Base-by-base conservation (phyloP, 2,888 invertebrate species). In the Melieria picta region DNA sequence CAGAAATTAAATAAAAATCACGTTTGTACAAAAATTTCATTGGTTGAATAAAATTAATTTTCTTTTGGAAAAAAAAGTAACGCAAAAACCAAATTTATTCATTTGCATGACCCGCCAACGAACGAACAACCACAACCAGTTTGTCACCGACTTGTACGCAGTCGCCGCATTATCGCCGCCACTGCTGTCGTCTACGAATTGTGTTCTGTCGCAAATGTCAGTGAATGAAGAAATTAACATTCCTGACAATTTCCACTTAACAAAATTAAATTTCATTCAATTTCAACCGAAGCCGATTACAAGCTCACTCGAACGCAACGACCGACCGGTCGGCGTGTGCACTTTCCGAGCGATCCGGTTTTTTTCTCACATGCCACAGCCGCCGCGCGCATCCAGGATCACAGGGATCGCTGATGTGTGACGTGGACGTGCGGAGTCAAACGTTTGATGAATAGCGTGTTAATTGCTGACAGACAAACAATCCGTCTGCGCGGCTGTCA, bases 401-500 rank as follows among this genome's bases (percentile, higher is more conserved):
- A 4, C 65, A 71, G 72, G 61, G 70, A 74, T 67, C 75, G 65
- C 56, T 75, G 71, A 75, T 76, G 72, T 76, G 75, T 74, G 74
- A 73, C 68, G 72, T 42, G 47, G 62, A 65, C 67, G 71, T 70
- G 75, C 67, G 65, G 67, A 76, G 75, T 75, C 76, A 77, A 77
- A 76, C 76, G 78, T 73, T 78, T 82, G 84, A 84, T 84, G 83
- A 84, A 84, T 84, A 84, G 85, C 81, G 84, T 85, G 85, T 85
- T 84, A 85, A 84, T 84, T 84, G 84, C 78, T 83, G 83, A 82
- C 82, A 84, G 82, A 79, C 81, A 79, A 80, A 80, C 69, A 72
- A 74, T 63, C 47, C 63, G 30, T 30, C 30, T 30, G 30, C 30
- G 30, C 2, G 48, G 45, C 63, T 69, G 69, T 30, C 69, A 63